A percentile compares a stretch with the other conserved stretches of the same genome.
Conservation (phyloP, 2,113 vertebrate genomes). For the Mystacornis crossleyi region DNA sequence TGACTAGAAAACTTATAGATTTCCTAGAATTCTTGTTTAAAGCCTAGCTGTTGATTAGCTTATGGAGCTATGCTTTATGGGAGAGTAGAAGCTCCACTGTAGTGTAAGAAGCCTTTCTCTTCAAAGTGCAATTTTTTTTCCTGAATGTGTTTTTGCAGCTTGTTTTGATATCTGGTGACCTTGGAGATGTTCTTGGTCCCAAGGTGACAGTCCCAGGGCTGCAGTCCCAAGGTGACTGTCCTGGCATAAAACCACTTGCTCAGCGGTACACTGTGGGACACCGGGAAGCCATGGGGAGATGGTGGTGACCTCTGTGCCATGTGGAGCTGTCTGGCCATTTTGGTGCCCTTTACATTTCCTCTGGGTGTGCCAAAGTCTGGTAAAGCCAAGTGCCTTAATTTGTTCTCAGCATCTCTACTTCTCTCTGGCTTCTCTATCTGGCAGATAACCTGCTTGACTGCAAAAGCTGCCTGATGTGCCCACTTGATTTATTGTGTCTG, state of each 20-base stretch:
- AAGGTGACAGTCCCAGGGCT: not conserved
- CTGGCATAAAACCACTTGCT: not conserved
- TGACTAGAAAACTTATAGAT: not conserved
- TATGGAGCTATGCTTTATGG: not conserved
- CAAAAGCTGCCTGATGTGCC: not conserved
- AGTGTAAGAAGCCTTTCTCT: not conserved
- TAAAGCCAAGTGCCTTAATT: not conserved
- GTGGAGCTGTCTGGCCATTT: not conserved
- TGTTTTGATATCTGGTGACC: not conserved
- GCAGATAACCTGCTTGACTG: not conserved
- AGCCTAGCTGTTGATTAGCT: not conserved
- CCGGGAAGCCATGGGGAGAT: fast-evolving
- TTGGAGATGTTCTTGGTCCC: not conserved
- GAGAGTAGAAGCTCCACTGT: not conserved
- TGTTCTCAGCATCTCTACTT: not conserved
- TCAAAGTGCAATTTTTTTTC: not conserved
- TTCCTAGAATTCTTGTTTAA: not conserved
- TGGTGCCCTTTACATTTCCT: not conserved
- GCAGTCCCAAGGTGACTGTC: not conserved
- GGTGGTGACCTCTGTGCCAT: fast-evolving
- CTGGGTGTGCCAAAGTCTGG: not conserved
- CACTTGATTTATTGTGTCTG: not conserved
- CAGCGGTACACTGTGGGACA: not conserved
- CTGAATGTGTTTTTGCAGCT: not conserved
- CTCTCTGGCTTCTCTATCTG: not conserved